These are phyloP conservation scores for Archilochus colubris DNA, from an alignment of 2,113 vertebrate genomes.

Conservation along the genomic window DNA sequence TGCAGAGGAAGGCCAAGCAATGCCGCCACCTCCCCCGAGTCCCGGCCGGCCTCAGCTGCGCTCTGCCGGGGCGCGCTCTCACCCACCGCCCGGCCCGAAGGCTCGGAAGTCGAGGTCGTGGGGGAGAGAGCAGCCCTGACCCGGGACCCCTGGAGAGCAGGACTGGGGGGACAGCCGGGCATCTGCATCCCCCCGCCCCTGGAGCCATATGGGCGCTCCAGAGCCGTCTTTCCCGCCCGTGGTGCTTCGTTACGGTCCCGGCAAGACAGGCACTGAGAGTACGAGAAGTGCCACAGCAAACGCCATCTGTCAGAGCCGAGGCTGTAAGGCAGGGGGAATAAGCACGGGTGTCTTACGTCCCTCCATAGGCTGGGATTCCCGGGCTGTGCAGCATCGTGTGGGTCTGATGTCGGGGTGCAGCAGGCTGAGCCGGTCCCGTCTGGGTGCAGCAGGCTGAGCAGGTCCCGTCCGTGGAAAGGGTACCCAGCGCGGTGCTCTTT, in stretches of 20 bases:
- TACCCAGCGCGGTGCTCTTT: accelerated
- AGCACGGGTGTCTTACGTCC: neutral
- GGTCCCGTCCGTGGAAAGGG: neutral
- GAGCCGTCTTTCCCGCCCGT: neutral
- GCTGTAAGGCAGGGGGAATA: neutral
- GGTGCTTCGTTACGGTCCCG: accelerated
- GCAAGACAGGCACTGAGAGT: no score
- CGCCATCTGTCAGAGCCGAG: accelerated
- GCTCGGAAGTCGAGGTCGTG: no score
- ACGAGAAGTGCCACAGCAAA: accelerated
- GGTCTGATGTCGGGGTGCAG: no score
- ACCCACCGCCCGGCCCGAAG: no score
- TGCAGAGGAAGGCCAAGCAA: accelerated
- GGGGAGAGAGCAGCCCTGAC: neutral
- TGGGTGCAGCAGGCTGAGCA: accelerated
- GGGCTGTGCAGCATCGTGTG: no score
- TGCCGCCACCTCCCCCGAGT: neutral
- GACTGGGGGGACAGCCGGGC: neutral
- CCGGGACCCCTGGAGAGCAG: no score
- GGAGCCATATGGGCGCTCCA: neutral
- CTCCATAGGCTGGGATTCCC: accelerated
- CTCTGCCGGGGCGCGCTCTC: neutral
- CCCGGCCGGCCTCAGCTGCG: neutral
- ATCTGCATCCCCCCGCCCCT: neutral
- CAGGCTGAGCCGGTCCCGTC: no score